These are phyloP conservation scores for Meiosimyza platycephala DNA, from an alignment of 2,888 invertebrate species.

Conservation along the genomic window DNA sequence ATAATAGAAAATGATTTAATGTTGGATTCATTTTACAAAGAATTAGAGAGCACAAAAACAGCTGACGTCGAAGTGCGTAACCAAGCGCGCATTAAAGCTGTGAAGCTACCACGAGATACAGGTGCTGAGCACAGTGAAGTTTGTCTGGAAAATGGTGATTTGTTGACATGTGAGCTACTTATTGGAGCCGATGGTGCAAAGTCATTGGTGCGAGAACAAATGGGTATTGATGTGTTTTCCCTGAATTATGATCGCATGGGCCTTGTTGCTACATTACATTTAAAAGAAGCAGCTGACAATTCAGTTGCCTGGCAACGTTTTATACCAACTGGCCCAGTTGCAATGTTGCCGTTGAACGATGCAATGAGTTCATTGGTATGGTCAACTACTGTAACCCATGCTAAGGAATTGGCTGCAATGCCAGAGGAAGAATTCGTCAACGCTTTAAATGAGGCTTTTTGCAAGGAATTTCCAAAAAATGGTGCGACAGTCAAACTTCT, in stretches of 20 bases:
- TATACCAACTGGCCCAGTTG: conserved; percentile 91
- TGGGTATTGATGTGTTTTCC: conserved; percentile 82
- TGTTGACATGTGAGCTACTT: conserved; percentile 77
- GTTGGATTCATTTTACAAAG: conserved; percentile 77
- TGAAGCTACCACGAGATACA: conserved; percentile 69
- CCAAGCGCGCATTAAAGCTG: conserved; percentile 76
- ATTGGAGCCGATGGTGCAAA: conserved; percentile 96
- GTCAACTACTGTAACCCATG: conserved; percentile 83
- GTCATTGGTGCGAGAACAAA: conserved; percentile 85
- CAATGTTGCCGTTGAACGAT: conserved; percentile 86
- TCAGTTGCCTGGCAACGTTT: conserved; percentile 96
- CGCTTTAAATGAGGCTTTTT: conserved; percentile 85
- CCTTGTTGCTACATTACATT: conserved; percentile 88
- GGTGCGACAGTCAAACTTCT: conserved; percentile 64
- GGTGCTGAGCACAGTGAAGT: conserved; percentile 67
- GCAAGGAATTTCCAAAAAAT: conserved; percentile 60
- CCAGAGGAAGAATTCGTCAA: conserved; percentile 86
- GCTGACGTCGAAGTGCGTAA: conserved; percentile 76
- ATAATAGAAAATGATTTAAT: conserved; percentile 95
- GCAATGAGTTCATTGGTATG: conserved; percentile 92
- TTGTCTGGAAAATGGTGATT: conserved; percentile 74
- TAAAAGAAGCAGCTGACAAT: conserved; percentile 84
- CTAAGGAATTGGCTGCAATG: conserved; percentile 77
- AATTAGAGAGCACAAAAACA: conserved; percentile 68
- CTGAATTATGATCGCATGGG: conserved; percentile 92